phyloP scores from a whole-genome alignment of 2,113 vertebrate genomes.

The Fulmarus glacialis region DNA sequence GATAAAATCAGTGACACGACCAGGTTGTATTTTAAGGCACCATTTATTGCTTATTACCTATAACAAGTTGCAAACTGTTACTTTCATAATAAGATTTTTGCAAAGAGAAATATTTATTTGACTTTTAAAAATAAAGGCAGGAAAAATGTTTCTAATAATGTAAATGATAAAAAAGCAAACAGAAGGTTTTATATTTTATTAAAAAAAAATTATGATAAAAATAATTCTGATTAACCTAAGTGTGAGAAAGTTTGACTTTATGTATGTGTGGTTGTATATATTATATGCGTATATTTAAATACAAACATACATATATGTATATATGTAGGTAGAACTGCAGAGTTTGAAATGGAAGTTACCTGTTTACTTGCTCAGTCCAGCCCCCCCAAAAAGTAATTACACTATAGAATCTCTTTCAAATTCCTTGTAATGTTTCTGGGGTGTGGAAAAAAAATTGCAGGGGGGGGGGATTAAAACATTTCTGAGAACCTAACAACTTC shows the following conservation, averaged over 20 bases:
- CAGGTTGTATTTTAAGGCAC: background rate
- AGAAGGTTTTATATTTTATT: background rate
- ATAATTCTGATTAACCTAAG: background rate
- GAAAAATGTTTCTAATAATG: background rate
- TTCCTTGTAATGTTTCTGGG: background rate
- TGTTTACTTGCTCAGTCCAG: background rate
- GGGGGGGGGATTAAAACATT: background rate
- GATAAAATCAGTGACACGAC: background rate
- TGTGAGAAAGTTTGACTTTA: background rate
- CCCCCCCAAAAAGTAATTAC: background rate
- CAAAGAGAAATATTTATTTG: background rate
- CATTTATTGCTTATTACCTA: background rate
- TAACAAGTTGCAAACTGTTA: background rate
- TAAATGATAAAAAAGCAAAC: background rate
- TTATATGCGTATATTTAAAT: background rate
- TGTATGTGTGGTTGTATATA: background rate
- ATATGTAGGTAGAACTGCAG: background rate
- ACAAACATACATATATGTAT: background rate
- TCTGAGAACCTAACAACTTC: background rate
- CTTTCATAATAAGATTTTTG: background rate
- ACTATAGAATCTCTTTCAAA: background rate
- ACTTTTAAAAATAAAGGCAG: background rate
- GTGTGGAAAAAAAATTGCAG: background rate
- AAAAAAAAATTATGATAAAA: background rate
- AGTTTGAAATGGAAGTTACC: background rate